Evolutionary conservation across 1,140 invertebrate genomes (phyloP).

Genomic region (Thalassaphorura encarpata): DNA sequence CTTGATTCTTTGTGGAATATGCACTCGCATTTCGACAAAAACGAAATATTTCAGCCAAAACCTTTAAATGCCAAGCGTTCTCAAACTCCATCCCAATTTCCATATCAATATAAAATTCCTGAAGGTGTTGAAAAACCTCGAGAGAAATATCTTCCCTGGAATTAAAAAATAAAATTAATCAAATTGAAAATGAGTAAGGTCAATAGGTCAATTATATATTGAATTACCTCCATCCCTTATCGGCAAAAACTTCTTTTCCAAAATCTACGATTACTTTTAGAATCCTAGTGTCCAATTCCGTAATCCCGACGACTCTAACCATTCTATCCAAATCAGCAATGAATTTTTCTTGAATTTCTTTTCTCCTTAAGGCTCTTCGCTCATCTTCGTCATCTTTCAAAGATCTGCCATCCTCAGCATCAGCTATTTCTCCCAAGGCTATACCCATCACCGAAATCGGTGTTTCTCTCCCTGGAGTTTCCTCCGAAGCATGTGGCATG

Average conservation of each 20-base stretch:
- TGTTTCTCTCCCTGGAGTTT: too few species aligned
- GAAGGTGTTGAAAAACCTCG: neutral
- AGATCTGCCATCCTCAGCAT: too few species aligned
- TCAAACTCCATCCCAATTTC: neutral
- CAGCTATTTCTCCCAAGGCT: too few species aligned
- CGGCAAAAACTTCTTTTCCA: neutral
- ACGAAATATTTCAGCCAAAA: neutral
- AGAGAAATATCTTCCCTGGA: neutral
- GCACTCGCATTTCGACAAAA: slow-evolving; percentile 7
- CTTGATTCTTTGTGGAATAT: slow-evolving; percentile 7
- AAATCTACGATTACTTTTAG: neutral
- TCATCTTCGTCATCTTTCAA: too few species aligned
- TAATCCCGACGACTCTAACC: too few species aligned
- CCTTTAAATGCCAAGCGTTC: neutral
- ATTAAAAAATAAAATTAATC: neutral
- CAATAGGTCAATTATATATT: neutral
- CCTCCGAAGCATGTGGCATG: too few species aligned
- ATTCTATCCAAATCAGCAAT: too few species aligned
- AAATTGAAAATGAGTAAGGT: neutral
- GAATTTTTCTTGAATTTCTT: too few species aligned
- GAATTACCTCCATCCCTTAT: neutral
- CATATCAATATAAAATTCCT: neutral
- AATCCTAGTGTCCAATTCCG: neutral
- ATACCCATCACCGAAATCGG: too few species aligned
- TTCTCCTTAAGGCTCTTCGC: too few species aligned